A percentile compares a stretch with the other conserved stretches of the same genome.
phyloP scores from a whole-genome alignment of 1,140 invertebrate genomes.

The Piezodorus guildinii region DNA sequence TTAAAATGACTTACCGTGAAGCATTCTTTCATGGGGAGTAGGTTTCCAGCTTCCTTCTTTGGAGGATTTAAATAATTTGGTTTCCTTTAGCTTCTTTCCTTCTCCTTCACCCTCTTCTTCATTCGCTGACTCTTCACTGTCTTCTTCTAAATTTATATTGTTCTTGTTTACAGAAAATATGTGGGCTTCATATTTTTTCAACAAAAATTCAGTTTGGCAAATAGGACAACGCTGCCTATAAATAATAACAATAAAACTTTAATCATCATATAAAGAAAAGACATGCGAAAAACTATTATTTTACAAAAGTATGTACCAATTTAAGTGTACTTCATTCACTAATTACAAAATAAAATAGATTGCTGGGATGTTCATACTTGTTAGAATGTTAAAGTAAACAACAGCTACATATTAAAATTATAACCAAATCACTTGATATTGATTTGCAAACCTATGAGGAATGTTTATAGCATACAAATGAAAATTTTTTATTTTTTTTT shows the following conservation, averaged over 20 bases:
- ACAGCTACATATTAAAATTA: no score
- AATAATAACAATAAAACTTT: neutral
- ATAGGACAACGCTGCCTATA: conserved; percentile 33
- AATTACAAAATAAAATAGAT: no score
- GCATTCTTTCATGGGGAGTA: conserved; percentile 41
- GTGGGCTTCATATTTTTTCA: conserved; percentile 44
- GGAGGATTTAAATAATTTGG: conserved; percentile 5
- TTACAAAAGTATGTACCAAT: no score
- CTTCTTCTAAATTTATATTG: neutral
- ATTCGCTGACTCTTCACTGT: conserved; percentile 24
- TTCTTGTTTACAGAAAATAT: conserved; percentile 33
- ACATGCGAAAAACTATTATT: no score
- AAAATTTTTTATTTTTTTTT: no score
- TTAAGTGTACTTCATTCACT: no score
- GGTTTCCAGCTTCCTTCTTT: conserved; percentile 39
- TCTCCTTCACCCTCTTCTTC: conserved; percentile 24
- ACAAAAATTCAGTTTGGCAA: conserved; percentile 39
- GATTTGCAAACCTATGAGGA: no score
- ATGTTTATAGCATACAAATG: no score
- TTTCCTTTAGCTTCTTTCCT: conserved; percentile 7
- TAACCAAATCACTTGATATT: no score
- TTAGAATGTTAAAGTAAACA: no score
- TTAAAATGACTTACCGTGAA: conserved; percentile 36
- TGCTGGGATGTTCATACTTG: no score
- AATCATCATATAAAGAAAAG: no score